Base-by-base conservation (phyloP, 2,888 invertebrate species). In the Oscheius onirici region DNA sequence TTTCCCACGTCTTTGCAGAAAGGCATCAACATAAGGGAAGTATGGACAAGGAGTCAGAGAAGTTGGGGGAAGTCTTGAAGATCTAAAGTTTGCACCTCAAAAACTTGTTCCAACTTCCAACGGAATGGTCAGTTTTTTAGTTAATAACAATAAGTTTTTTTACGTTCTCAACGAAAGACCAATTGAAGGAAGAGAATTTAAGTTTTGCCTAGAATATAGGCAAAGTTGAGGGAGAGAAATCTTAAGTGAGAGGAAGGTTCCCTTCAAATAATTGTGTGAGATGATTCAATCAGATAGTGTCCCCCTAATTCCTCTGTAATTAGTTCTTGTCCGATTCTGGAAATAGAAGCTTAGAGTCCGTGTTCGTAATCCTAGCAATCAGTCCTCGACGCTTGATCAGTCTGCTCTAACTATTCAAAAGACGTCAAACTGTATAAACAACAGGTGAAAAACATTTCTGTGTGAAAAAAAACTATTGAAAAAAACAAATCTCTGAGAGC, bases 281-380 rank as follows among this genome's bases (percentile, higher is more conserved):
- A 46, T 17, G 13, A 46, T 15, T 20, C 20, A 20, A 8, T 46
- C 46, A 46, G 20, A 46, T 3, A 15, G 46, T 15, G n/a, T 20
- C 8, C 13, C 11, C 41, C n/a, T 58, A 58, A 58, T 58, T 20
- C 41, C 24, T 58, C 41, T 41, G 58, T 58, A 58, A 58, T 58
- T 58, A 58, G 17, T 58, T 58, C 17, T 8, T 2, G 8, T n/a
- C 58, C 26, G 6, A n/a, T 28, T 55, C 52, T 52, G 41, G 26
- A 22, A 58, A 58, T 58, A 41, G 55, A 1, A 11, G 26, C 11
- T 28, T 11, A 58, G 41, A 58, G 40, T n/a, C n/a, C n/a, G n/a
- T n/a, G n/a, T n/a, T n/a, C n/a, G n/a, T 34, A 34, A 34, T 34
- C 58, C 58, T 58, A 58, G 41, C 40, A 58, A 58, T 58, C 58